Percentiles rank a stretch among this genome's conserved stretches.
These are phyloP conservation scores for Mellivora capensis DNA, from an alignment of 2,113 vertebrate genomes.

Conservation along the genomic window DNA sequence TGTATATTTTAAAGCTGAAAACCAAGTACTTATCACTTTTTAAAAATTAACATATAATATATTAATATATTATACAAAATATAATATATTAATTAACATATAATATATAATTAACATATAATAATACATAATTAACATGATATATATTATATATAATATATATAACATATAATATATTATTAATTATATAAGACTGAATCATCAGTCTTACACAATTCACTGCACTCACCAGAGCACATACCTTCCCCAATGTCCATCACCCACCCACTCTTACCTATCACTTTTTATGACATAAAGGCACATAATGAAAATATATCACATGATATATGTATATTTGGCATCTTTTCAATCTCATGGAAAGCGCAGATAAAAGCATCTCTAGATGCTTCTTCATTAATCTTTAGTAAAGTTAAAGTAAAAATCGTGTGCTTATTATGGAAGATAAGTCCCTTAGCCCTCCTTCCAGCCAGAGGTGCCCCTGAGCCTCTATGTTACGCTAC, in stretches of 20 bases:
- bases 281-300: neutral
- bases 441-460: neutral
- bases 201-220: no score
- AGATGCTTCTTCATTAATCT: neutral
- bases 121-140: no score
- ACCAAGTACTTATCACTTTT: neutral
- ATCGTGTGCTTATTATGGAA: neutral
- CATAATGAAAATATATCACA: neutral
- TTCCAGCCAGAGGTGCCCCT: neutral
- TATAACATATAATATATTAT: no score
- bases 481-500: neutral
- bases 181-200: no score
- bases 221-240: no score
- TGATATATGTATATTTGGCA: neutral
- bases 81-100: no score
- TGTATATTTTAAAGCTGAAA: neutral
- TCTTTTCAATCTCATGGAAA: neutral
- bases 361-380: neutral
- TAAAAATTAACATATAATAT: no score
- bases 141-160: no score
- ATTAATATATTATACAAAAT: no score
- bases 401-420: neutral
- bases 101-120: no score
- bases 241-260: no score
- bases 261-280: no score